Base-by-base conservation (phyloP, 2,113 vertebrate genomes). In the Chaenocephalus aceratus region DNA sequence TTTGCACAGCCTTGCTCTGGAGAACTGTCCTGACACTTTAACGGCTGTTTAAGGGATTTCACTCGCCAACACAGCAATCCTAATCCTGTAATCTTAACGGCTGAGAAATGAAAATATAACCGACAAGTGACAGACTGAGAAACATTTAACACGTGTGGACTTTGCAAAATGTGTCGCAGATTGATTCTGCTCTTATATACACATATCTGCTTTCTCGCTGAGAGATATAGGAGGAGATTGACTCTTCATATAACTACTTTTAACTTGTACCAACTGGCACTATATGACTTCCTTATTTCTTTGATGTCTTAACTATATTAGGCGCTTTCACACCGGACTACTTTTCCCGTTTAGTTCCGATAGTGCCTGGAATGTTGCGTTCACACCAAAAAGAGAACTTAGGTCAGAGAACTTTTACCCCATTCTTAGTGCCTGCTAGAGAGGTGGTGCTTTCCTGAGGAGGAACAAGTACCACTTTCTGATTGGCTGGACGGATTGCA, bases 1-100 rank as follows among this genome's bases (percentile, higher is more conserved):
- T 21, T 90, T 92, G 83, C 54, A 74, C 88, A 83, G 79, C 69
- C 30, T 63, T 79, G 57, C 54, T 57, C 53, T 67, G 71, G 74
- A 83, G 75, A 30, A 75, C 59, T 6, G 15, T 57, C 14, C 36
- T 44, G 81, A 82, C 79, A 68, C 59, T 77, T 86, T 81, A 66
- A 89, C 77, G 75, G 86, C 84, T 57, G 71, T 57, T 41, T 36
- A 6, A 79, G 74, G 69, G 54, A 52, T 82, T 78, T 16, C 10
- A 66, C 57, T 49, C 56, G 80, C 80, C 73, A 83, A 52, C 21
- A 26, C 44, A 36, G 49, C 70, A 72, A 46, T 67, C 54, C 36
- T 82, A 46, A 66, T 80, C 64, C 18, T 80, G 30, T 58, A 41
- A 87, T 86, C 56, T 75, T 62, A 72, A 56, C 18, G 23, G 5